phyloP scores from a whole-genome alignment of 1,140 invertebrate genomes.

The Mamestra configurata region DNA sequence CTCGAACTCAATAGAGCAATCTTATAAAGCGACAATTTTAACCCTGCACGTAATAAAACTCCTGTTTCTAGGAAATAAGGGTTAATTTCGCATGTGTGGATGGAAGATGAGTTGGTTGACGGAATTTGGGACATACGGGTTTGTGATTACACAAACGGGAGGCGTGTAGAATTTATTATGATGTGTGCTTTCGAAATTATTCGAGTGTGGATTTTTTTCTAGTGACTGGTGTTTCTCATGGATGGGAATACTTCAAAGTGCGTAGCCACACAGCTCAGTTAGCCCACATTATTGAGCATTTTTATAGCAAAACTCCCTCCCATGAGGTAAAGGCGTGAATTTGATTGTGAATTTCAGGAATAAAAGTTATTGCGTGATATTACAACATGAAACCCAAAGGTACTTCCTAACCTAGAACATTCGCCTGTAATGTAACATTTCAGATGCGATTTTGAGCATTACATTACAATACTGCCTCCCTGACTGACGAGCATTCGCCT shows the following conservation, averaged over 20 bases:
- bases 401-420: no score
- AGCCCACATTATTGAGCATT: no score
- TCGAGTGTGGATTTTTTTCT: not conserved
- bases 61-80: not conserved
- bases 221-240: not conserved
- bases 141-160: slow-evolving; percentile 16
- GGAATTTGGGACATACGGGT: slow-evolving; percentile 42
- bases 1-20: slow-evolving; percentile 59
- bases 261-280: no score
- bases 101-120: not conserved
- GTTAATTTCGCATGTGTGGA: not conserved
- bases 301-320: no score
- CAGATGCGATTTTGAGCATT: no score
- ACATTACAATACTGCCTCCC: no score
- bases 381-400: no score
- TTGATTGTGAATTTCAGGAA: no score
- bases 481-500: no score
- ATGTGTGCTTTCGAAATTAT: slow-evolving; percentile 27
- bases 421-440: no score
- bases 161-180: slow-evolving; percentile 20
- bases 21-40: slow-evolving; percentile 54
- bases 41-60: not conserved
- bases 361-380: no score
- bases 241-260: not conserved
- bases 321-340: no score